These are phyloP conservation scores for Eunapius fragilis DNA, from an alignment of 37 sponge, comb jelly and placozoan genomes.

Conservation along the genomic window DNA sequence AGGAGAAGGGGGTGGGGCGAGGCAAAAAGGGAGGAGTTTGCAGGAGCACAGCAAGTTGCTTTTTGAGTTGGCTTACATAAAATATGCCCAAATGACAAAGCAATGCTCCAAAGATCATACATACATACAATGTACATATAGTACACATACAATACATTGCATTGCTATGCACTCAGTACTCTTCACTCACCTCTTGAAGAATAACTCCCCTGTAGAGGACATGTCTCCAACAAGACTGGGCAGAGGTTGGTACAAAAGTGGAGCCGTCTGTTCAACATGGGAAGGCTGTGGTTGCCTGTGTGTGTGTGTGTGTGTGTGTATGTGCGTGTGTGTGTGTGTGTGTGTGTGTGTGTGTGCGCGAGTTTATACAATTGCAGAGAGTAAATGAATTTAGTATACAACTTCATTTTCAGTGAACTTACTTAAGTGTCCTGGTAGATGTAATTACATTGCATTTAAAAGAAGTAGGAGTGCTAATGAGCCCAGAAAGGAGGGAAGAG, in stretches of 20 bases:
- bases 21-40: too few species aligned
- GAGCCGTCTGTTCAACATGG: neutral
- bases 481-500: neutral
- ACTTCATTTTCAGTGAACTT: neutral
- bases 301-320: slow-evolving; percentile 24
- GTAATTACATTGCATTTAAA: neutral
- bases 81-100: too few species aligned
- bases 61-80: too few species aligned
- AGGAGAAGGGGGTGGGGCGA: too few species aligned
- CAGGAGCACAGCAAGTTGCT: too few species aligned
- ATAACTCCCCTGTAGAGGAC: neutral
- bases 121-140: slow-evolving; percentile 3
- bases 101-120: slow-evolving; percentile 13
- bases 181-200: neutral
- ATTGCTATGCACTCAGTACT: too few species aligned
- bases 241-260: neutral
- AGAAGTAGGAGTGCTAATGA: neutral
- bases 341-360: slow-evolving; percentile 4
- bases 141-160: neutral
- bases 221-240: neutral
- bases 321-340: slow-evolving; percentile 12
- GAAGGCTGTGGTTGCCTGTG: neutral
- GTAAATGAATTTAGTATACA: neutral
- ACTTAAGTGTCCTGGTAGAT: neutral
- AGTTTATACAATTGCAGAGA: neutral